A percentile compares a stretch with the other conserved stretches of the same genome.
phyloP scores from a whole-genome alignment of 2,113 vertebrate genomes.

The Salvelinus sp. region DNA sequence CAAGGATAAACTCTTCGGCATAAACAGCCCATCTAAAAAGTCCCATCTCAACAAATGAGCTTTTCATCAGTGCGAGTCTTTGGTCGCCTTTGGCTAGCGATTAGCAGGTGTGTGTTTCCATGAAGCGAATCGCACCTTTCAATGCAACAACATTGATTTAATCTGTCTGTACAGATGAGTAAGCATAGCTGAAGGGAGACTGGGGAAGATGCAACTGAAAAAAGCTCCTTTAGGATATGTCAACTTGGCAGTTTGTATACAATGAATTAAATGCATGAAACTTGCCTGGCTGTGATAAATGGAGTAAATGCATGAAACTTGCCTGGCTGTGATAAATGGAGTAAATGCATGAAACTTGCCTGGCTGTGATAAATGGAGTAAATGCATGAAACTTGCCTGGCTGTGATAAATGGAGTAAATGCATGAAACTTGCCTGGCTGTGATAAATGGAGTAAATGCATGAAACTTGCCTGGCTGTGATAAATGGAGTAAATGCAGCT shows the following conservation, averaged over 20 bases:
- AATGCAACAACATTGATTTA: neutral
- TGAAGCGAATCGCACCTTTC: neutral
- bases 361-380: no score
- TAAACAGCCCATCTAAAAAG: neutral
- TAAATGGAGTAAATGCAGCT: neutral
- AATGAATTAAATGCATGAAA: neutral
- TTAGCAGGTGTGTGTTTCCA: neutral
- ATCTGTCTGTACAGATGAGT: neutral
- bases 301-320: neutral
- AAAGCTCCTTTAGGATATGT: neutral
- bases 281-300: neutral
- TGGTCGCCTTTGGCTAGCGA: neutral
- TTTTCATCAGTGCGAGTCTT: neutral
- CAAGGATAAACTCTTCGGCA: neutral
- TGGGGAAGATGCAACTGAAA: no score
- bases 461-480: neutral
- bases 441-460: neutral
- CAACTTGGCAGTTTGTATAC: neutral
- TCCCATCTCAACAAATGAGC: neutral
- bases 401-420: neutral
- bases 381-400: neutral
- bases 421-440: neutral
- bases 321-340: no score
- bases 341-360: conserved; percentile 1
- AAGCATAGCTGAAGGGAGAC: neutral